A percentile compares a stretch with the other conserved stretches of the same genome.
phyloP scores from a whole-genome alignment of 1,140 invertebrate genomes.

The Galleria mellonella region DNA sequence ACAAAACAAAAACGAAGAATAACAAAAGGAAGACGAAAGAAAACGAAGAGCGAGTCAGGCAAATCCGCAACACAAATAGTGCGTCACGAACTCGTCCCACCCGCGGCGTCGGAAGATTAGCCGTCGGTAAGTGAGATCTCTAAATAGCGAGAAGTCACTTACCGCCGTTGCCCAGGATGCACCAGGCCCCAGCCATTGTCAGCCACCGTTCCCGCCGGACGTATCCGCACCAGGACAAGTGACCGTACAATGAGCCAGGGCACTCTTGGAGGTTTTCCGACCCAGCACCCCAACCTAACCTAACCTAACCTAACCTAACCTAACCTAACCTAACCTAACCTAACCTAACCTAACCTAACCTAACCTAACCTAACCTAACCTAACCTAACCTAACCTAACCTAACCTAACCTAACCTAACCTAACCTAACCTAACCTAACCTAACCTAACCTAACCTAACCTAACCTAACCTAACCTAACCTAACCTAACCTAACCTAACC shows the following conservation, averaged over 20 bases:
- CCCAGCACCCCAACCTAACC: conserved; percentile 15
- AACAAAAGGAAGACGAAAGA: no score
- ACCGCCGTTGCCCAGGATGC: conserved; percentile 17
- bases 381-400: conserved; percentile 34
- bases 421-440: conserved; percentile 18
- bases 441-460: conserved; percentile 26
- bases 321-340: conserved; percentile 29
- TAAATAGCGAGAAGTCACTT: no score
- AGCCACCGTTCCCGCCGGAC: neutral
- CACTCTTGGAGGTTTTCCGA: no score
- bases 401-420: conserved; percentile 21
- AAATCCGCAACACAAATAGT: no score
- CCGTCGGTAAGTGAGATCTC: no score
- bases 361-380: conserved; percentile 31
- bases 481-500: conserved; percentile 17
- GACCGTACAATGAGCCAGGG: no score
- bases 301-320: conserved; percentile 30
- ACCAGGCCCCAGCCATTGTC: conserved; percentile 15
- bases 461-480: conserved; percentile 27
- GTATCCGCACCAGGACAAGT: conserved; percentile 8
- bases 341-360: conserved; percentile 25
- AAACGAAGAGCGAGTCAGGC: no score
- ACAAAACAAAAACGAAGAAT: no score
- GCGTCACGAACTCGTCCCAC: no score
- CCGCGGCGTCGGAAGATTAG: no score